Percentiles rank a stretch among this genome's conserved stretches.
phyloP scores from a whole-genome alignment of 1,140 invertebrate genomes.

The Drosophila malerkotliana region DNA sequence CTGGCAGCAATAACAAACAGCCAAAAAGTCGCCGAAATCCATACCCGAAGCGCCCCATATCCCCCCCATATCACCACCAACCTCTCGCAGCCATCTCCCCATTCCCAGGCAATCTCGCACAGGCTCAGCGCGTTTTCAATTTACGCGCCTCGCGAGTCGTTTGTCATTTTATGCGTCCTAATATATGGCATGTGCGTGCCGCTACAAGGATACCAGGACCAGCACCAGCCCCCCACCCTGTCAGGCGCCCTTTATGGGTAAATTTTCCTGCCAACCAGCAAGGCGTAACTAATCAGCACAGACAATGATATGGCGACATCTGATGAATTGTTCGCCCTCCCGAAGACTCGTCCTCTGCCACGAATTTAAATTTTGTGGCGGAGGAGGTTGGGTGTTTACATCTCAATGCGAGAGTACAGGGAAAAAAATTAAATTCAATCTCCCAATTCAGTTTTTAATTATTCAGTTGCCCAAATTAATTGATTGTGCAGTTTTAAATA shows the following conservation, averaged over 20 bases:
- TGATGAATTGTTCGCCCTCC: conserved; percentile 62
- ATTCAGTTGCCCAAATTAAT: background rate
- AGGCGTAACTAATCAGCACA: conserved; percentile 70
- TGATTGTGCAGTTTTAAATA: background rate
- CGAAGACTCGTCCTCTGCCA: conserved; percentile 29
- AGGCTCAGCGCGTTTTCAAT: conserved; percentile 79
- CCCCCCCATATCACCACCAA: background rate
- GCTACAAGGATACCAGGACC: conserved; percentile 44
- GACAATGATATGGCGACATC: conserved; percentile 84
- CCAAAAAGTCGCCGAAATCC: conserved; percentile 68
- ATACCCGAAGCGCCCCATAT: conserved; percentile 6
- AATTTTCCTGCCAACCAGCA: conserved; percentile 51
- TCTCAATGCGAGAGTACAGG: conserved; percentile 13
- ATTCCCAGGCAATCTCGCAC: conserved; percentile 52
- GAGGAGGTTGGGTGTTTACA: background rate
- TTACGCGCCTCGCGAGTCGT: conserved; percentile 78
- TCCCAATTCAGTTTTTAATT: background rate
- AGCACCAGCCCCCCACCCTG: background rate
- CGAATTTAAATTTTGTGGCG: conserved; percentile 17
- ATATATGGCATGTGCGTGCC: conserved; percentile 80
- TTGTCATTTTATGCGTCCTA: conserved; percentile 80
- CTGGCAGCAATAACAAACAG: conserved; percentile 70
- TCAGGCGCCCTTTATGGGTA: conserved; percentile 7
- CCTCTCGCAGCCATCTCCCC: conserved; percentile 6
- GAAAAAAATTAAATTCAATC: background rate